Evolutionary conservation across 1,140 invertebrate species (phyloP), one percentile per base, ranked within the genome.

Genomic region (Limonius californicus): DNA sequence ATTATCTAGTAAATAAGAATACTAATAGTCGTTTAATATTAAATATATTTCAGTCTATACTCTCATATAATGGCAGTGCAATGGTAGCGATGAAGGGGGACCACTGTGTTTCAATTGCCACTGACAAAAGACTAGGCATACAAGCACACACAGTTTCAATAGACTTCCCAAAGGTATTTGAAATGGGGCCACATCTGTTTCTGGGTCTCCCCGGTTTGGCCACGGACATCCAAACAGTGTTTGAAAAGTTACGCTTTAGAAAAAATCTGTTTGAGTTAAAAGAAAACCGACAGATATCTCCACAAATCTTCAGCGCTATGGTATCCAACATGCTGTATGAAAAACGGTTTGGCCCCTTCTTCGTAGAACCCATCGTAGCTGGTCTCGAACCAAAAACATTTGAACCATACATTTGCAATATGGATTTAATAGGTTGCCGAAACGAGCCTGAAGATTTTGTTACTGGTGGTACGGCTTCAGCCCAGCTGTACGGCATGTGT

Each of bases 61-160:
- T 97, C 72, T 81, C 87, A 0, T 98, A 99, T 73, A 99, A 99
- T 82, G 98, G 97, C 64, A 94, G 96, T 65, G 93, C 93, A 53
- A 89, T 99, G 67, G 88, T 99, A 68, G 98, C 97, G 27, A 99
- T 99, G 98, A 95, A 91, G 74, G 97, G 98, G 1, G 94, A 98
- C 71, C 87, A 98, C 67, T 99, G 97, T 81, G 96, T 99, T 18
- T 96, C 96, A 2, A 99, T 99, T 73, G 97, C 96, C 14, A 86
- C 94, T 4, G 98, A 99, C 80, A 87, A 90, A 70, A 84, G 96
- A 68, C 96, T 94, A 78, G 96, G 96, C 73, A 87, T 97, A 58
- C 93, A 97, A 78, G 84, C 83, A 0, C 89, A 92, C 77, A 97
- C 95, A 0, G 85, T 98, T 53, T 84, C 87, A 0, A 90, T 87